These are phyloP conservation scores for Cyphotilapia sp. DNA, from an alignment of 2,113 vertebrate genomes.

Conservation along the genomic window DNA sequence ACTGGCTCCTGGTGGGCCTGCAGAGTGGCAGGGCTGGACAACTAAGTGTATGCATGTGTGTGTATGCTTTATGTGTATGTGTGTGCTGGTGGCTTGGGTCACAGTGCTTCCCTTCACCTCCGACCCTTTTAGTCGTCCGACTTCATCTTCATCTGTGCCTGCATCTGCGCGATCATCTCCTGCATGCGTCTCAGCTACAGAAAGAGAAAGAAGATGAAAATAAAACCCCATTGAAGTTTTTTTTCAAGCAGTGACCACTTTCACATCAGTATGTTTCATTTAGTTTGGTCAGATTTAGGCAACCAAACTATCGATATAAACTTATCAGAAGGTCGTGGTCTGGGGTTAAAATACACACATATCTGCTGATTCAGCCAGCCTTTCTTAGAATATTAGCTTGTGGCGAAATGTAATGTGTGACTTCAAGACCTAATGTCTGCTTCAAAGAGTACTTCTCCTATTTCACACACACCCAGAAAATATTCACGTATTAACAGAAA, in stretches of 20 bases:
- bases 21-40: neutral
- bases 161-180: constrained; percentile 87
- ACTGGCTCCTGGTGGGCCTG: neutral
- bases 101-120: neutral
- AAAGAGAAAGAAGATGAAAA: neutral
- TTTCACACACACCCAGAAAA: neutral
- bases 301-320: neutral
- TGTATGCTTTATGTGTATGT: neutral
- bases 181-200: constrained; percentile 82
- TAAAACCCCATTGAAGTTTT: neutral
- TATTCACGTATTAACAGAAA: neutral
- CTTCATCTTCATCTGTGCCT: constrained; percentile 85
- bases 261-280: neutral
- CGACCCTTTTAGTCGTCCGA: constrained; percentile 70
- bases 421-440: neutral
- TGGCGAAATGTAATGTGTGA: neutral
- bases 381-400: neutral
- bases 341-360: neutral
- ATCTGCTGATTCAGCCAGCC: neutral
- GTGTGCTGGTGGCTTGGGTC: neutral
- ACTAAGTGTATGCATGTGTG: neutral
- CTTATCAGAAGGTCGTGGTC: neutral
- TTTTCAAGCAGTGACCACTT: neutral
- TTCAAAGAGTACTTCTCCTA: neutral
- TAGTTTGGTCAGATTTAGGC: neutral